Conservation (phyloP, 1,140 invertebrate genomes). For the Macrocentrus cingulum region DNA sequence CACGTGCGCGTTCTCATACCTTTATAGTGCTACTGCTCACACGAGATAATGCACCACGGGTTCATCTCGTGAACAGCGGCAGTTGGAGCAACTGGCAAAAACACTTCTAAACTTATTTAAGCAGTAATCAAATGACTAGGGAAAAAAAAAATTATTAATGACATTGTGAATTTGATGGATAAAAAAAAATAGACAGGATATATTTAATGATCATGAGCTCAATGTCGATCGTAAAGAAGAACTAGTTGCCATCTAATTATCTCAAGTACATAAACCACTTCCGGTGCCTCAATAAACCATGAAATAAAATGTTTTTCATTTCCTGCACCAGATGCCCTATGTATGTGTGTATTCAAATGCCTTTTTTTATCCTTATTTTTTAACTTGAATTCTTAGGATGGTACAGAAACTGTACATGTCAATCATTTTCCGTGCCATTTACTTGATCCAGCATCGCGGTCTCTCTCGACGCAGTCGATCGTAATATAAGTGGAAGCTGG, state of each 20-base stretch:
- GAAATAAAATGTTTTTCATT: conserved; percentile 28
- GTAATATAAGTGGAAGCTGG: conserved; percentile 13
- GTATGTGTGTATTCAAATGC: background rate
- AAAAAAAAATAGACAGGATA: too few relatives aligned
- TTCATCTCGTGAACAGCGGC: too few relatives aligned
- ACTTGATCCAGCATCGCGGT: conserved; percentile 4
- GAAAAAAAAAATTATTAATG: too few relatives aligned
- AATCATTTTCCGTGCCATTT: conserved; percentile 15
- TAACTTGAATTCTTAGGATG: background rate
- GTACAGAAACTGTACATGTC: background rate
- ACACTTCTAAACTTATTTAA: too few relatives aligned
- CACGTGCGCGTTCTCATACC: conserved; percentile 56
- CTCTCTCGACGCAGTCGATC: conserved; percentile 14
- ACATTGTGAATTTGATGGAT: too few relatives aligned
- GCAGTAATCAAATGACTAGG: too few relatives aligned
- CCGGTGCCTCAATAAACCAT: conserved; percentile 25
- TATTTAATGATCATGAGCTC: too few relatives aligned
- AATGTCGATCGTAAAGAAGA: conserved; percentile 23
- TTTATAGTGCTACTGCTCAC: conserved; percentile 46
- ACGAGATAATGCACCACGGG: conserved; percentile 18
- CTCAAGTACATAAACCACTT: conserved; percentile 13
- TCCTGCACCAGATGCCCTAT: conserved; percentile 34
- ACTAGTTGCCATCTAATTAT: conserved; percentile 30
- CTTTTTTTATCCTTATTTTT: too few relatives aligned
- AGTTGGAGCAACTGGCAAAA: too few relatives aligned